A percentile compares a stretch with the other conserved stretches of the same genome.
These are phyloP conservation scores for Thryonomys swinderianus DNA, from an alignment of 2,113 vertebrate genomes.

Conservation along the genomic window DNA sequence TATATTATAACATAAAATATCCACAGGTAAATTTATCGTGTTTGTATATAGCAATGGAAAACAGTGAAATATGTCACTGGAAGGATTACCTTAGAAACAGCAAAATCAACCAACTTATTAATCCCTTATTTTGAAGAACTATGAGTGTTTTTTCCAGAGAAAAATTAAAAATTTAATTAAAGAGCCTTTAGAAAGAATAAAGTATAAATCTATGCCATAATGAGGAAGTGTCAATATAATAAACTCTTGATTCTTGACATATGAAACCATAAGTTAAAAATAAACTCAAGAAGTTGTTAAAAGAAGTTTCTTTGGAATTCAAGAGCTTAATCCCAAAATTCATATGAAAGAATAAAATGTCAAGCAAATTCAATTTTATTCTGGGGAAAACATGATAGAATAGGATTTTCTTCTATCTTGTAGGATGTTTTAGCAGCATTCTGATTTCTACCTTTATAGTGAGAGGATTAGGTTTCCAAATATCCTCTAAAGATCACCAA, in stretches of 20 bases:
- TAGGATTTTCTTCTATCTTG: not conserved
- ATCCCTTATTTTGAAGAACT: not conserved
- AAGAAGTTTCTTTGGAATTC: not conserved
- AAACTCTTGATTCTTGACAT: not conserved
- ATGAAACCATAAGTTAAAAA: not conserved
- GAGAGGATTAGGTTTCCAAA: not conserved
- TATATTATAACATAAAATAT: not conserved
- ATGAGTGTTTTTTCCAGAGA: not conserved
- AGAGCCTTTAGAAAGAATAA: not conserved
- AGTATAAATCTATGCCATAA: not conserved
- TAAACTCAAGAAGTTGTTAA: not conserved
- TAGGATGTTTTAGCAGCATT: not conserved
- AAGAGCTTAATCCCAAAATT: not conserved
- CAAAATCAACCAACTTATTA: not conserved
- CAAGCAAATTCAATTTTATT: not conserved
- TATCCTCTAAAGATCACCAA: not conserved
- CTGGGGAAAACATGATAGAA: not conserved
- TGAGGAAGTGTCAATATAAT: slow-evolving; percentile 27
- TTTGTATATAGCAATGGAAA: not conserved
- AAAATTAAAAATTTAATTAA: slow-evolving; percentile 4
- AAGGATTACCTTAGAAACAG: not conserved
- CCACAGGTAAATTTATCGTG: not conserved
- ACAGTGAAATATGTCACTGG: not conserved
- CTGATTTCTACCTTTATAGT: not conserved
- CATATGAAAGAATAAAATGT: not conserved